These are phyloP conservation scores for Alloplasta piceator DNA, from an alignment of 2,888 invertebrate genomes.

Conservation along the genomic window DNA sequence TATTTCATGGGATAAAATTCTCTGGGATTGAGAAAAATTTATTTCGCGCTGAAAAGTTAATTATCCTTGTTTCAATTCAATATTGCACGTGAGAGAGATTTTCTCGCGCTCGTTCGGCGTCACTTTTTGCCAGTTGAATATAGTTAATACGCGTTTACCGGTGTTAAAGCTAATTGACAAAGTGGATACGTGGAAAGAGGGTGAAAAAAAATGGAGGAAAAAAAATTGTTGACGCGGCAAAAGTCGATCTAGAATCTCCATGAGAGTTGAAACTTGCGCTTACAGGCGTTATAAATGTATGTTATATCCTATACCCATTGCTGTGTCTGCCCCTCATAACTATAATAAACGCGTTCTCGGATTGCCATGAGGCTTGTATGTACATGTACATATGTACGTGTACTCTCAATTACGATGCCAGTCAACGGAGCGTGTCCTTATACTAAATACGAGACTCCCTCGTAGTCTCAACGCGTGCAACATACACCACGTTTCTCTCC, in stretches of 20 bases:
- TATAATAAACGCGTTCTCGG: constrained; percentile 62
- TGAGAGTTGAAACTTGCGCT: constrained; percentile 25
- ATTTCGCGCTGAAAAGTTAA: too few species aligned
- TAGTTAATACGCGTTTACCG: constrained; percentile 23
- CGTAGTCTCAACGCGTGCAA: constrained; percentile 50
- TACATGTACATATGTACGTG: constrained; percentile 26
- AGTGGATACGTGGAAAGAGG: not conserved
- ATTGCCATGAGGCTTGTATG: constrained; percentile 37
- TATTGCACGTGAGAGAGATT: not conserved
- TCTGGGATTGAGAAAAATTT: too few species aligned
- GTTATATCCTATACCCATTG: constrained; percentile 44
- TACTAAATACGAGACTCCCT: constrained; percentile 43
- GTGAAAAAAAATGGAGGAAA: not conserved
- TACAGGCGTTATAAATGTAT: constrained; percentile 35
- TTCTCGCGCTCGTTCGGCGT: not conserved
- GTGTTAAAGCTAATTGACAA: constrained; percentile 44
- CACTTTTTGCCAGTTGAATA: constrained; percentile 4
- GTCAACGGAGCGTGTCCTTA: constrained; percentile 61
- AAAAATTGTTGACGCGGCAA: constrained; percentile 25
- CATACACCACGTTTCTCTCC: not conserved
- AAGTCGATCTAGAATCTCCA: constrained; percentile 50
- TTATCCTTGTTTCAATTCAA: too few species aligned
- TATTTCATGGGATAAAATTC: too few species aligned
- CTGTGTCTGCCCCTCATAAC: constrained; percentile 35
- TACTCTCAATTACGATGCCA: constrained; percentile 62